These are phyloP conservation scores for Pimpla rufipes DNA, from an alignment of 2,888 invertebrate genomes.

Conservation along the genomic window DNA sequence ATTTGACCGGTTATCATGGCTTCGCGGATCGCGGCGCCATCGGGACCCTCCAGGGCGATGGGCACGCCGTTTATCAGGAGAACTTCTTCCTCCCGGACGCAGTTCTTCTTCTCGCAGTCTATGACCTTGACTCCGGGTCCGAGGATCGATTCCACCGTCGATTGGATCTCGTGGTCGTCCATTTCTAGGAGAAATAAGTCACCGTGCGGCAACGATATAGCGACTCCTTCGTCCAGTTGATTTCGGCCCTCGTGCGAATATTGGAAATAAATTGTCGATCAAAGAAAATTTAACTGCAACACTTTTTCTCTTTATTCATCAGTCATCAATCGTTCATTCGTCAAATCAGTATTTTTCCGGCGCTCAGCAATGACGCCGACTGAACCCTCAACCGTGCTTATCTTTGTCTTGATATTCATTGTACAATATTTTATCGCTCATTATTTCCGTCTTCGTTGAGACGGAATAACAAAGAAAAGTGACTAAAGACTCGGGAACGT, in stretches of 20 bases:
- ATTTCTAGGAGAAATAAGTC: slow-evolving; percentile 82
- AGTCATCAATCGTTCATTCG: background rate
- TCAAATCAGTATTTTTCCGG: background rate
- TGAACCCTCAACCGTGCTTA: background rate
- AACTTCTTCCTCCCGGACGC: slow-evolving; percentile 90
- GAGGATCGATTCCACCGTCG: slow-evolving; percentile 91
- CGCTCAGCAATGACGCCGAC: background rate
- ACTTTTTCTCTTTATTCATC: background rate
- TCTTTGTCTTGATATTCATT: background rate
- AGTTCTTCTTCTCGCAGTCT: slow-evolving; percentile 91
- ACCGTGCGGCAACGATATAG: slow-evolving; percentile 21
- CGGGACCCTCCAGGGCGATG: slow-evolving; percentile 89
- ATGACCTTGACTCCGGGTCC: slow-evolving; percentile 91
- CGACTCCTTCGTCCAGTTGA: background rate
- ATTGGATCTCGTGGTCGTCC: slow-evolving; percentile 91
- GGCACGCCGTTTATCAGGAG: slow-evolving; percentile 90
- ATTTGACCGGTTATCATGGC: slow-evolving; percentile 90
- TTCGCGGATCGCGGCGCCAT: slow-evolving; percentile 89
- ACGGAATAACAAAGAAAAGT: slow-evolving; percentile 7
- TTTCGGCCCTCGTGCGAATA: slow-evolving; percentile 67
- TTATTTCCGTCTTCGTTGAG: slow-evolving; percentile 42
- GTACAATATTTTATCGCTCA: slow-evolving; percentile 44
- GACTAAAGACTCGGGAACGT: slow-evolving; percentile 27
- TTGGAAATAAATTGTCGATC: slow-evolving; percentile 1
- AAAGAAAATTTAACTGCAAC: background rate